Evolutionary conservation across 2,888 invertebrate genomes (phyloP).

Genomic region (Drosophila birchii): DNA sequence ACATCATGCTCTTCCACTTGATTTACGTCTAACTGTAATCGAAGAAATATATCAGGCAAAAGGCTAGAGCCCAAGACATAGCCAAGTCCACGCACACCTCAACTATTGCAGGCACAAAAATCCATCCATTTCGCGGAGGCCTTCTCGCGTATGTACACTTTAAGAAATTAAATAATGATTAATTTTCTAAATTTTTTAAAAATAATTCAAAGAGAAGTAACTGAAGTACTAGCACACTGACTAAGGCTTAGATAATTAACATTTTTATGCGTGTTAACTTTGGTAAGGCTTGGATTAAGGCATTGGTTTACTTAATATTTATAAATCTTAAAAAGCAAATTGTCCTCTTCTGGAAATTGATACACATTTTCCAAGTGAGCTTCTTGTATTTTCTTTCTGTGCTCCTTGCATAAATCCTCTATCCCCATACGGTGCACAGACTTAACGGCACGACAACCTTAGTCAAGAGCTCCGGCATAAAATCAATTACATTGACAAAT

Average conservation of each 20-base stretch:
- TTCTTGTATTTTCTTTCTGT: not conserved
- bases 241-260: too few species aligned
- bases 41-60: conserved; percentile 74
- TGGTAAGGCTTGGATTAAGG: too few species aligned
- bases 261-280: too few species aligned
- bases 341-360: not conserved
- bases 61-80: conserved; percentile 39
- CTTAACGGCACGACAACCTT: conserved; percentile 57
- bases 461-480: conserved; percentile 76
- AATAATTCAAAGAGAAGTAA: not conserved
- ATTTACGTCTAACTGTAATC: conserved; percentile 79
- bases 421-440: conserved; percentile 6
- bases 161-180: not conserved
- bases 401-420: not conserved
- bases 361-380: rapidly evolving
- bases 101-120: conserved; percentile 45
- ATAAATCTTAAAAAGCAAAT: too few species aligned
- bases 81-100: not conserved
- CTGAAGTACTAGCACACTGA: too few species aligned
- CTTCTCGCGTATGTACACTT: conserved; percentile 1
- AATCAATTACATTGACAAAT: conserved; percentile 80
- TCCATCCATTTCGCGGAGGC: conserved; percentile 33
- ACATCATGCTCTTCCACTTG: conserved; percentile 77
- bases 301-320: too few species aligned
- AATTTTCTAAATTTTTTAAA: not conserved